Conservation (phyloP, 2,888 invertebrate species). For the Drosophila meridiana region DNA sequence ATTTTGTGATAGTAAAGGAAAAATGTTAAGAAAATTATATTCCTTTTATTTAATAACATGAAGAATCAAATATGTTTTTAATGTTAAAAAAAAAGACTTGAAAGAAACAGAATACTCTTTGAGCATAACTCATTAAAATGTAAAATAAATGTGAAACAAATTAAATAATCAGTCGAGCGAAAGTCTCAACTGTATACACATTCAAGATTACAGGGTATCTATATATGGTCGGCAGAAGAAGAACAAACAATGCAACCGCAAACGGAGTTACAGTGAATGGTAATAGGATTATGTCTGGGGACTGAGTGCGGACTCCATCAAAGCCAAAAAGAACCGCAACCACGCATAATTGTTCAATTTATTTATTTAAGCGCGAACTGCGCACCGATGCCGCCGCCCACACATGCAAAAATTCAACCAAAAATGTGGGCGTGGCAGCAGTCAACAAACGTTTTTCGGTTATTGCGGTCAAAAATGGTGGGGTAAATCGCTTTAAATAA, state of each 20-base stretch:
- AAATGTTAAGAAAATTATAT: no score
- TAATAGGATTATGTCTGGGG: conserved; percentile 72
- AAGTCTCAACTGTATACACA: not conserved
- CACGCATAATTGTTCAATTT: conserved; percentile 79
- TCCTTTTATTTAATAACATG: no score
- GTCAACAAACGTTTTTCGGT: conserved; percentile 70
- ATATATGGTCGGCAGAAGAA: not conserved
- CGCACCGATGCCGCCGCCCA: conserved; percentile 2
- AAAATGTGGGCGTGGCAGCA: conserved; percentile 15
- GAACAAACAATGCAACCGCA: conserved; percentile 13
- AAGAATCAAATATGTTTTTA: no score
- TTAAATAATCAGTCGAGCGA: not conserved
- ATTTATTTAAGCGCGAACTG: conserved; percentile 76
- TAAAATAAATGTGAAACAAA: not conserved
- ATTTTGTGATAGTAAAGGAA: not conserved
- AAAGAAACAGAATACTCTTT: not conserved
- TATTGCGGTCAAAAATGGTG: conserved; percentile 63
- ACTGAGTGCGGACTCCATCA: conserved; percentile 58
- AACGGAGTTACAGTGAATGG: conserved; percentile 39
- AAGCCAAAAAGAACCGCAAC: conserved; percentile 79
- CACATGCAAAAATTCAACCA: not conserved
- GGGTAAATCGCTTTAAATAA: conserved; percentile 75
- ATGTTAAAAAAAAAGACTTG: no score
- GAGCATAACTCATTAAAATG: not conserved
- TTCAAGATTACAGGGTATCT: conserved; percentile 28